Conservation (phyloP, 2,797 vertebrate genomes). For the Urocyon cinereoargenteus region DNA sequence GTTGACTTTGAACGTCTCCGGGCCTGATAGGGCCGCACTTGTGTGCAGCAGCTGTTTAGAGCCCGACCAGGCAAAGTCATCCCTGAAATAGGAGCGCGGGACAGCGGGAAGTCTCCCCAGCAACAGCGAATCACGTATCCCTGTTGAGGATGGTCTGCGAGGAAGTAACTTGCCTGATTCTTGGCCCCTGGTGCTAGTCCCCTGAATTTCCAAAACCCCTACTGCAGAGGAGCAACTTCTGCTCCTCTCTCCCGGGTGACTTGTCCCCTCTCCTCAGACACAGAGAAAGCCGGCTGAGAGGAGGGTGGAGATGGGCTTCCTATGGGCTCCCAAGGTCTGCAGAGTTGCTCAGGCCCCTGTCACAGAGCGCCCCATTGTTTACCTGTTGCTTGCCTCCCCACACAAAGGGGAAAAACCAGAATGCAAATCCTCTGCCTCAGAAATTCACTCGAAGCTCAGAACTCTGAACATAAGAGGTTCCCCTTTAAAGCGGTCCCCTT, state of each 20-base stretch:
- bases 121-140: neutral
- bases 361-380: neutral
- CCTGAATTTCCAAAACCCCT: constrained; percentile 33
- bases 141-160: constrained; percentile 30
- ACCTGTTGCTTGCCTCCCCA: constrained; percentile 32
- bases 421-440: constrained; percentile 52
- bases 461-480: neutral
- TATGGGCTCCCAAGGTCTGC: neutral
- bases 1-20: neutral
- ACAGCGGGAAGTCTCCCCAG: neutral
- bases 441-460: constrained; percentile 60
- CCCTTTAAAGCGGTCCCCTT: neutral
- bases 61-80: neutral
- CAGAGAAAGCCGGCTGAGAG: neutral
- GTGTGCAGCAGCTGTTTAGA: neutral
- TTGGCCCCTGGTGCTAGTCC: neutral
- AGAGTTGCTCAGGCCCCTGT: neutral
- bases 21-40: neutral
- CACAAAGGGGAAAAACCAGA: neutral
- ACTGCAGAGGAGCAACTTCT: neutral
- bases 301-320: neutral
- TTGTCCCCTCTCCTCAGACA: neutral
- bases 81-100: neutral
- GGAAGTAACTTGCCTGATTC: constrained; percentile 11
- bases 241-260: neutral